phyloP scores from a whole-genome alignment of 2,888 invertebrate species.

The Tipula confusa region DNA sequence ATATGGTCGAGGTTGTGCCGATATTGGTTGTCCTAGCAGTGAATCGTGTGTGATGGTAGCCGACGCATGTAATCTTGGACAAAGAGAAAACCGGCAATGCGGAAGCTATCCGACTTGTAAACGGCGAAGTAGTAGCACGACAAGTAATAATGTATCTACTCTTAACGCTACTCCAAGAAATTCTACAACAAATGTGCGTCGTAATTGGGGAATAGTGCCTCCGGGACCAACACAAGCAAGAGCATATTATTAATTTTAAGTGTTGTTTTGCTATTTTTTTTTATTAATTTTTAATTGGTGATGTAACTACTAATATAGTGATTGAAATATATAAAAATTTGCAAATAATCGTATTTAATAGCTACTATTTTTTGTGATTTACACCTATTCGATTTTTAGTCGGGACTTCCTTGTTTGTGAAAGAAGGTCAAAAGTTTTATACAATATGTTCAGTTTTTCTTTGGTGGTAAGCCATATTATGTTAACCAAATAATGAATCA shows the following conservation, averaged over 20 bases:
- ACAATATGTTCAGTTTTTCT: no score
- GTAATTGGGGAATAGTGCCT: not conserved
- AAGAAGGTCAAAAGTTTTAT: no score
- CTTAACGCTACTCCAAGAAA: not conserved
- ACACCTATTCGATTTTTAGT: no score
- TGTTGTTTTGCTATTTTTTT: not conserved
- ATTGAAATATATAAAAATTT: not conserved
- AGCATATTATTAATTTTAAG: not conserved
- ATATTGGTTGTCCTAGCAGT: constrained; percentile 69
- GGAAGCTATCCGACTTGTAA: constrained; percentile 68
- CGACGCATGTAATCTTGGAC: constrained; percentile 65
- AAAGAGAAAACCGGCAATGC: constrained; percentile 55
- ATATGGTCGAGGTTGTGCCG: constrained; percentile 71
- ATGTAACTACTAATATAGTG: not conserved
- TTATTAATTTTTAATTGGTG: not conserved
- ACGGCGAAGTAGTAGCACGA: constrained; percentile 41
- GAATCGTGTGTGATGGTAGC: constrained; percentile 63
- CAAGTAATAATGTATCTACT: not conserved
- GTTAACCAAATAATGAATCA: no score
- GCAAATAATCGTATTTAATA: not conserved
- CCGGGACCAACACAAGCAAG: not conserved
- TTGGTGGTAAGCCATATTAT: no score
- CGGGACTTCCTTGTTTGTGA: no score
- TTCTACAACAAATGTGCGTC: not conserved
- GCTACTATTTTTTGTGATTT: no score